Conservation (phyloP, 2,797 vertebrate genomes). For the Ceyx erithaca region DNA sequence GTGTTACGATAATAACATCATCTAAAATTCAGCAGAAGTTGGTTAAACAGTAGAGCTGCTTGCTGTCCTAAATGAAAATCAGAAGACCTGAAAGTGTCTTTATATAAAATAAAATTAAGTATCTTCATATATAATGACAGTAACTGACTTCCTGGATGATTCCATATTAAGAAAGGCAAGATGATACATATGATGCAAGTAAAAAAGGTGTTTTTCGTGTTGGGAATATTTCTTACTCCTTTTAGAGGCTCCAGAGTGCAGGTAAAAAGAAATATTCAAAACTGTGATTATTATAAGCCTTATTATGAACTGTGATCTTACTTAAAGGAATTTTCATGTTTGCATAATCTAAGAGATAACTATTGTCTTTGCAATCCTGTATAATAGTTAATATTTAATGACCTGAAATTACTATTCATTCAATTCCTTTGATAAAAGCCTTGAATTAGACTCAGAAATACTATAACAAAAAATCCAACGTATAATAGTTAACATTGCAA, state of each 20-base stretch:
- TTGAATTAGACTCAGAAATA: neutral
- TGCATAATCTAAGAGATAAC: neutral
- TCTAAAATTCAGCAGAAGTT: neutral
- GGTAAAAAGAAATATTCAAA: neutral
- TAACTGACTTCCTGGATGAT: neutral
- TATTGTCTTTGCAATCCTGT: neutral
- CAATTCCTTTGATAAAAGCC: neutral
- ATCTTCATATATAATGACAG: neutral
- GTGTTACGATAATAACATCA: neutral
- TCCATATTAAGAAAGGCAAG: neutral
- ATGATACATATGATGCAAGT: neutral
- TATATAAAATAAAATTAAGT: neutral
- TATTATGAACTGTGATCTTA: neutral
- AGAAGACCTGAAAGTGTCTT: neutral
- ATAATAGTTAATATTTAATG: neutral
- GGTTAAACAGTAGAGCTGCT: neutral
- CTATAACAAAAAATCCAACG: rapidly evolving
- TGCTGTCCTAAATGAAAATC: neutral
- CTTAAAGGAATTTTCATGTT: neutral
- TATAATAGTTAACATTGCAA: neutral
- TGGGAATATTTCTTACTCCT: neutral
- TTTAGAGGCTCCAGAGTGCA: neutral
- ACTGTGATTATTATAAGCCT: neutral
- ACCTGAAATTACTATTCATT: neutral
- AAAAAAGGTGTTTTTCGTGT: neutral